Evolutionary conservation across 30 jellyfish, hydroid and myxozoan genomes (phyloP), one percentile per base, ranked within the genome.

Genomic region (Nemopilema nomurai): DNA sequence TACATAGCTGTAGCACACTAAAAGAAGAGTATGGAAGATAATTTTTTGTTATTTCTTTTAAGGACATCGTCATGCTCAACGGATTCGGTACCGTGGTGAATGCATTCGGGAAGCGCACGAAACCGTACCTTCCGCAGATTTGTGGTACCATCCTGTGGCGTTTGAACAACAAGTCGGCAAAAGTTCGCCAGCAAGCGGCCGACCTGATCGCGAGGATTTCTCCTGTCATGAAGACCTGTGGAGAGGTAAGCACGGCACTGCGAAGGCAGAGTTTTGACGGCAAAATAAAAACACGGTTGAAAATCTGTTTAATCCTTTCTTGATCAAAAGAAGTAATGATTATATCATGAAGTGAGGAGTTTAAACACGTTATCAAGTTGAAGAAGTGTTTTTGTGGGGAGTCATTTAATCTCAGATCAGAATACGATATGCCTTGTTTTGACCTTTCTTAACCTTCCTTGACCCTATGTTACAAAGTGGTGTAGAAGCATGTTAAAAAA

Each of bases 111-210:
- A 84, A 81, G 18, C 97, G 99, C 0, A 96, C 98, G 17, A 96
- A 96, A 83, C 99, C 99, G 20, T 96, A 96, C 85, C 71, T 96
- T 81, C 99, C 99, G 4, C 99, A 96, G 96, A 96, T 96, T 53
- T 96, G 99, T 75, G 99, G 99, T 91, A 96, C 99, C 18, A 96
- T 96, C 57, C 71, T 96, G 64, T 96, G 99, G 99, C 97, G 99
- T 28, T 77, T 96, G 86, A 96, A 92, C 80, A 96, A 96, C 88
- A 90, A 91, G 51, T 90, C 98, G 0, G 98, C 99, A 8, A 96
- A 96, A 83, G 98, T 96, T n/a, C 86, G 99, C 74, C 99, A 96
- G 67, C 98, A 96, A 50, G 99, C 99, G 18, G 99, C 99, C 20
- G 99, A 96, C 80, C 89, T 96, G 65, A 91, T 96, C 62, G 98